Conservation (phyloP, 2,797 vertebrate genomes). For the Coreius guichenoti region DNA sequence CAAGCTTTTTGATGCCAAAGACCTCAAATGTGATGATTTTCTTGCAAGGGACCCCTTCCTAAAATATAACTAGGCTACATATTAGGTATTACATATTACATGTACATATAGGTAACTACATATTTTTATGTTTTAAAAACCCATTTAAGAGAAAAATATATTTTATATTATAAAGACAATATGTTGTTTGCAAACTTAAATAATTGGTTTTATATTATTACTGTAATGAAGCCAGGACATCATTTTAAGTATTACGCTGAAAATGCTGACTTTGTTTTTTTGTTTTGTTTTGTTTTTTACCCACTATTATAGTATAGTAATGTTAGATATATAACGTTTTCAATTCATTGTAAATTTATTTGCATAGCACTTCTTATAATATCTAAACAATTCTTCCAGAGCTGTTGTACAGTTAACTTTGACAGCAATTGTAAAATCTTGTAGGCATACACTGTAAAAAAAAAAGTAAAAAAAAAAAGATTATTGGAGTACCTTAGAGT, state of each 20-base stretch:
- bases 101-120: not conserved
- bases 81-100: too few species aligned
- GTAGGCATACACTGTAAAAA: too few species aligned
- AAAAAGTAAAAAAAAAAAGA: too few species aligned
- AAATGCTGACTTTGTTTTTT: not conserved
- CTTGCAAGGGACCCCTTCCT: not conserved
- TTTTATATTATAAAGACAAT: not conserved
- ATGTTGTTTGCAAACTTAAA: not conserved
- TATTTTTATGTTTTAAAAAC: not conserved
- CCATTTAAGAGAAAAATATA: not conserved
- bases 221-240: not conserved
- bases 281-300: not conserved
- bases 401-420: not conserved
- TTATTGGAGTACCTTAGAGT: too few species aligned
- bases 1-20: not conserved
- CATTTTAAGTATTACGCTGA: not conserved
- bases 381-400: not conserved
- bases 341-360: not conserved
- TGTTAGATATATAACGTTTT: not conserved
- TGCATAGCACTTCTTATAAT: not conserved
- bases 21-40: not conserved
- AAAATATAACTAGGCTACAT: not conserved
- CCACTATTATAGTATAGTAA: not conserved
- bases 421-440: not conserved
- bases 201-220: not conserved